These are phyloP conservation scores for Eutolmus rufibarbis DNA, from an alignment of 2,888 invertebrate genomes.

Conservation along the genomic window DNA sequence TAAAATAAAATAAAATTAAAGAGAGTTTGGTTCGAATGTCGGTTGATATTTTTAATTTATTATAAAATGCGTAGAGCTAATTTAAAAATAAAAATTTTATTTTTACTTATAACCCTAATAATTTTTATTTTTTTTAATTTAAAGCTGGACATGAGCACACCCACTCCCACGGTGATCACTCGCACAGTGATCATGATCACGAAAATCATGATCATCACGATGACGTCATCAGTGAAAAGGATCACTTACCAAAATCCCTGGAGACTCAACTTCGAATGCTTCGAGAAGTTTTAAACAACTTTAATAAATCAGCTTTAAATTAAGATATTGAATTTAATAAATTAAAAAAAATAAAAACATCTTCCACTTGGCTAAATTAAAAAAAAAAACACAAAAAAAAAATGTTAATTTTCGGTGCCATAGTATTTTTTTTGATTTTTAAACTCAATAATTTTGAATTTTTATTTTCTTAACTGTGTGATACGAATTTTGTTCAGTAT, in stretches of 20 bases:
- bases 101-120: no score
- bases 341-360: neutral
- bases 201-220: neutral
- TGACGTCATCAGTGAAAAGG: neutral
- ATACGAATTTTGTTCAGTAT: neutral
- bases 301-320: neutral
- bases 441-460: neutral
- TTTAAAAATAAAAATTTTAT: no score
- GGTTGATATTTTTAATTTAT: no score
- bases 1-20: no score
- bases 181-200: neutral
- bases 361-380: neutral
- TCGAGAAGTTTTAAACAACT: neutral
- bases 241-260: neutral
- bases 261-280: constrained; percentile 16
- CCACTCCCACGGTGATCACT: constrained; percentile 31
- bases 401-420: neutral
- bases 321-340: neutral
- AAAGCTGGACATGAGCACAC: constrained; percentile 30
- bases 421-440: neutral
- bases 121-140: neutral
- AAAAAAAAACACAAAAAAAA: neutral
- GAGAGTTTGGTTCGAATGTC: no score
- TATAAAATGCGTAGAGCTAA: no score
- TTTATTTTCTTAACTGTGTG: neutral